Evolutionary conservation across 2,888 invertebrate species (phyloP).

Genomic region (Andrena dorsata): DNA sequence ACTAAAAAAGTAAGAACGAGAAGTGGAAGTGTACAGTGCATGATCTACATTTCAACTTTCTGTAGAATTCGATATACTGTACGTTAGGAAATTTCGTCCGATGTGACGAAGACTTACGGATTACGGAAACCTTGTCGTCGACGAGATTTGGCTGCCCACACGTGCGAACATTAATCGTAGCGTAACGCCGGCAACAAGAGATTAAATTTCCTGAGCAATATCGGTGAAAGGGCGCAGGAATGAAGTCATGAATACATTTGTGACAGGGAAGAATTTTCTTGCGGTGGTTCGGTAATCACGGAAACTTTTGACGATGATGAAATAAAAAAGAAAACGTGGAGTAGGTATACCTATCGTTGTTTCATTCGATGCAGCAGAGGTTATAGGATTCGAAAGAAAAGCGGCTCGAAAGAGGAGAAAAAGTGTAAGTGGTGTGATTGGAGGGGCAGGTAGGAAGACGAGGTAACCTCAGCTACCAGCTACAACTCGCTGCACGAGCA

Average conservation of each 20-base stretch:
- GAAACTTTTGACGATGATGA: not conserved
- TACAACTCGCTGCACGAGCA: conserved; percentile 68
- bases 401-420: conserved; percentile 30
- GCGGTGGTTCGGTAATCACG: not conserved
- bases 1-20: not conserved
- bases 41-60: not conserved
- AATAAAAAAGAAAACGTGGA: not conserved
- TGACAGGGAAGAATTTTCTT: not conserved
- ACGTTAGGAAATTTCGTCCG: too few relatives aligned
- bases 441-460: conserved; percentile 53
- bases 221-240: not conserved
- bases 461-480: conserved; percentile 46
- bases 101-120: too few relatives aligned
- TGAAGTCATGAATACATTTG: not conserved
- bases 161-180: too few relatives aligned
- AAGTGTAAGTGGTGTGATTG: conserved; percentile 30
- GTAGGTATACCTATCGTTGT: too few relatives aligned
- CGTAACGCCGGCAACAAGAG: too few relatives aligned
- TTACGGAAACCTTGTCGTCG: not conserved
- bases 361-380: not conserved
- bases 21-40: not conserved
- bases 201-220: not conserved
- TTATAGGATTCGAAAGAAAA: conserved; percentile 8
- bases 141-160: too few relatives aligned
- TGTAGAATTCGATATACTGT: too few relatives aligned